Evolutionary conservation across 2,113 vertebrate species (phyloP), one percentile per base, ranked within the genome.

Genomic region (Lamprotornis superbus): DNA sequence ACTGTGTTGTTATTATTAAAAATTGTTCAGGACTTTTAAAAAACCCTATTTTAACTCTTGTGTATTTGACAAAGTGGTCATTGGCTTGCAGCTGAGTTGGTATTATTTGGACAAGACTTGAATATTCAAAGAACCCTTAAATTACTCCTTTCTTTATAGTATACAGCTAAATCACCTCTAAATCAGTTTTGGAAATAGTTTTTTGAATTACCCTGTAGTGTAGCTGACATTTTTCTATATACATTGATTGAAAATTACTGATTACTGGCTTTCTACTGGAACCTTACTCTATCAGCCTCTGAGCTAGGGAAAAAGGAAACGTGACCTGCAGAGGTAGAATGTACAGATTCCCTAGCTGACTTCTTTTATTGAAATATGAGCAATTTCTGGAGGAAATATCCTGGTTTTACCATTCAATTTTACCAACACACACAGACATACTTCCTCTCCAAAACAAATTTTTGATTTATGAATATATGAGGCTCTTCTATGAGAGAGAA

Each of bases 201-300:
- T 64, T 89, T 37, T 31, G 49, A 70, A 83, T 59, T 87, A 63
- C 21, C 30, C 50, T 75, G 55, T 87, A 52, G 28, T 35, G 64
- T 89, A 57, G 57, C 39, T 60, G 67, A 94, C 70, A 79, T 80
- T 69, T 31, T 94, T 93, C 68, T 65, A 11, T 90, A 57, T 70
- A 87, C 89, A 78, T 56, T 75, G 88, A 94, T 71, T 85, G 82
- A 96, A 83, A 93, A 63, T 93, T 47, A 88, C 80, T 93, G 60
- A 83, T 89, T 67, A 42, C 89, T 86, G 82, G 30, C 56, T 96
- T 87, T 65, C 81, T 92, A 69, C 65, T 81, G 47, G 64, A 94
- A 80, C 15, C 69, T 95, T 65, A 84, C 37, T 83, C 39, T 25
- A 11, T 44, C 75, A 44, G 52, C 59, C 63, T 94, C 69, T 93